Evolutionary conservation across 2,888 invertebrate species (phyloP), one percentile per base, ranked within the genome.

Genomic region (Helobdella robusta): DNA sequence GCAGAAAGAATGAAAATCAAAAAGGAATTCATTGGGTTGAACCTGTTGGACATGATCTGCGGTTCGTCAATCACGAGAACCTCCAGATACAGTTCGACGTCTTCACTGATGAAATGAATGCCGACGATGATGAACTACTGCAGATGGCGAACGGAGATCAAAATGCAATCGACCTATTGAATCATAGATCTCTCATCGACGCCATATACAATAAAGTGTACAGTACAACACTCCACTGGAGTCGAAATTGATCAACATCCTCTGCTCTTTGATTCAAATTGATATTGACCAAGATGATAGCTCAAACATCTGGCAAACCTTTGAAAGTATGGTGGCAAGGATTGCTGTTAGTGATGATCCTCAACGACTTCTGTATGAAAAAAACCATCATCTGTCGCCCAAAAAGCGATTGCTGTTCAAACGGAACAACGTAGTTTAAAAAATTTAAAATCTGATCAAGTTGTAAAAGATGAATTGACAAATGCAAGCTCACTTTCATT

Each of bases 161-260:
- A 0, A 87, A 88, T 56, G 77, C 76, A 15, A 88, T 94, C 75
- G 93, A 94, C 82, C 85, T 94, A 72, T 91, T 86, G 78, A 90
- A 89, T 59, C 93, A 91, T 76, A 84, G 91, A 71, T 92, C 93
- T 77, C 87, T 94, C 52, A 94, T 94, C 82, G 91, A 91, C 77
- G 89, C 91, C 70, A 89, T 93, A 75, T 84, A 91, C 69, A 87
- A 89, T 79, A 92, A 92, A 86, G 91, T 90, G 74, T 84, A 84
- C 91, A 94, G 68, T 88, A 90, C 64, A 91, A 91, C 76, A 92
- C 91, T 36, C 93, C 93, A 0, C 91, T 92, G 81, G 92, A 93
- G 80, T 88, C 89, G 68, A 89, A 90, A 44, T 93, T 94, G 79
- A 83, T 94, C 70, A 89, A 88, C 77, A 88, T 94, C 70, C 84